These are phyloP conservation scores for Metopia argyrocephala DNA, from an alignment of 2,888 invertebrate genomes.

Conservation along the genomic window DNA sequence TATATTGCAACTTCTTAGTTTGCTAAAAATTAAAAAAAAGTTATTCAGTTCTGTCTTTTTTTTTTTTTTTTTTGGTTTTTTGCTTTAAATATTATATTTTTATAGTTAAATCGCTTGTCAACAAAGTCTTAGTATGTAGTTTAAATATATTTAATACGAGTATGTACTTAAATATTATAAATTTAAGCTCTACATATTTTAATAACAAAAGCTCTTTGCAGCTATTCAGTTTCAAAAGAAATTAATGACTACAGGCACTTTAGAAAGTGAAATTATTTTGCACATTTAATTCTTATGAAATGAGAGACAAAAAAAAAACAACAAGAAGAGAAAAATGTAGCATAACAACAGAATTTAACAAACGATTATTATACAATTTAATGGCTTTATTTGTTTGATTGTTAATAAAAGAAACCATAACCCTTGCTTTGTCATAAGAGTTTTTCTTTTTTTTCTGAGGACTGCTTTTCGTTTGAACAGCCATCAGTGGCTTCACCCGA, in stretches of 20 bases:
- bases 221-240: neutral
- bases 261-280: slow-evolving; percentile 37
- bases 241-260: neutral
- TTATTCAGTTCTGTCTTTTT: too few relatives aligned
- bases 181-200: neutral
- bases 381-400: neutral
- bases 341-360: slow-evolving; percentile 1
- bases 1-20: too few relatives aligned
- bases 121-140: neutral
- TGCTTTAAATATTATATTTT: too few relatives aligned
- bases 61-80: too few relatives aligned
- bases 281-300: neutral
- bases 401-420: slow-evolving; percentile 28
- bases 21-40: too few relatives aligned
- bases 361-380: slow-evolving; percentile 28
- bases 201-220: slow-evolving; percentile 18
- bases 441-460: slow-evolving; percentile 2
- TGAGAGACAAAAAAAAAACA: neutral
- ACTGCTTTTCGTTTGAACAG: slow-evolving; percentile 10
- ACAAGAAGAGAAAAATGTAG: neutral
- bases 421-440: slow-evolving; percentile 10
- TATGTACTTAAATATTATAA: neutral
- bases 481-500: neutral
- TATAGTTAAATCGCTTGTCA: slow-evolving; percentile 1
- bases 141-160: neutral